phyloP scores from a whole-genome alignment of 2,113 vertebrate species.

The Aphyosemion australe region DNA sequence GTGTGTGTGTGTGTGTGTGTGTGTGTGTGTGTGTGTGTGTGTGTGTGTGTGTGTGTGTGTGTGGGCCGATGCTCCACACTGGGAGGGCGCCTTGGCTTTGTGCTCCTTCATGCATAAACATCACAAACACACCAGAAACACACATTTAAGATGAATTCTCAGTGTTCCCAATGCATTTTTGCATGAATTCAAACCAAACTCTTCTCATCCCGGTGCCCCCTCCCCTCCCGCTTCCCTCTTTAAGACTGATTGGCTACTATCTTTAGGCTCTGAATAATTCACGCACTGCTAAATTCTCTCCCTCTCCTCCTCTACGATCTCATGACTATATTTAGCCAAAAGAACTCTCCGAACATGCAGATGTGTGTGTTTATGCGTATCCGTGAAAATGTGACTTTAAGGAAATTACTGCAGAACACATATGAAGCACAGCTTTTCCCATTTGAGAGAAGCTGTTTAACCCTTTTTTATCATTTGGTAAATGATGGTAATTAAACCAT shows the following conservation, averaged over 20 bases:
- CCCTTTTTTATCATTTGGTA: constrained; percentile 40
- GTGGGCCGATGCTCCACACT: too few species aligned
- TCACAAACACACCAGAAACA: constrained; percentile 35
- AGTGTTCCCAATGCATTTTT: constrained; percentile 59
- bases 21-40: constrained; percentile 36
- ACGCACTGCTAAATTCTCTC: constrained; percentile 72
- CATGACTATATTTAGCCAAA: constrained; percentile 71
- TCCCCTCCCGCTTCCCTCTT: constrained; percentile 1
- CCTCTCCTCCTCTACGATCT: constrained; percentile 47
- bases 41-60: constrained; percentile 14
- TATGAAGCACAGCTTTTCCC: constrained; percentile 25
- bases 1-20: too few species aligned
- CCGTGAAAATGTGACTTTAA: constrained; percentile 41
- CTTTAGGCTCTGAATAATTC: constrained; percentile 79
- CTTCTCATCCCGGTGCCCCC: constrained; percentile 46
- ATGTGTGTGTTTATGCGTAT: constrained; percentile 40
- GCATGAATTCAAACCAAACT: constrained; percentile 67
- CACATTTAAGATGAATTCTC: constrained; percentile 28
- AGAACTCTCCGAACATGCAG: constrained; percentile 40
- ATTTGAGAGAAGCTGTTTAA: constrained; percentile 42
- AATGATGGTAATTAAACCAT: constrained; percentile 61
- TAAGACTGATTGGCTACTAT: constrained; percentile 73
- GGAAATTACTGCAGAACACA: constrained; percentile 28
- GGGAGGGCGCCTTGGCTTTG: too few species aligned
- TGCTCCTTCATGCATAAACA: constrained; percentile 57